Conservation (phyloP, 2,113 vertebrate species). For the Boulengeromyrus knoepffleri region DNA sequence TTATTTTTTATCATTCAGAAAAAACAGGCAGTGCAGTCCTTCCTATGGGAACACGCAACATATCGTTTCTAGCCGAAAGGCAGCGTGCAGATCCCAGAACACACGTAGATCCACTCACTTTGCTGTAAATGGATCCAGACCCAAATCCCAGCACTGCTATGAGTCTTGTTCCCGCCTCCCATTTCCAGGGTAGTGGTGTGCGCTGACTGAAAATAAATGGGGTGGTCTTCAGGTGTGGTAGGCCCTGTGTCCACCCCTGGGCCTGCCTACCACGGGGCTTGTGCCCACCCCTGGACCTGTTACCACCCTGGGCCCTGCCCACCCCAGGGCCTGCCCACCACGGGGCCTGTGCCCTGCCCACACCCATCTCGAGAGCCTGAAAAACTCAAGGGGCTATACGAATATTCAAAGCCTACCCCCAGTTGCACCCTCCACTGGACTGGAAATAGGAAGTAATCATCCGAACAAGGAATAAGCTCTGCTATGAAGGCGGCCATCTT, state of each 20-base stretch:
- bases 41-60: background rate
- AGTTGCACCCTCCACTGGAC: background rate
- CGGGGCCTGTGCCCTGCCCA: background rate
- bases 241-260: background rate
- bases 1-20: background rate
- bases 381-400: background rate
- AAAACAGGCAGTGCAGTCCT: background rate
- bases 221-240: background rate
- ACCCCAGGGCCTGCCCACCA: background rate
- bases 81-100: background rate
- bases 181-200: background rate
- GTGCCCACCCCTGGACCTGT: background rate
- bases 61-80: background rate
- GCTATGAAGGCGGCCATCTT: background rate
- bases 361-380: background rate
- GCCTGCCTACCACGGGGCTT: background rate
- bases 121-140: background rate
- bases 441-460: slow-evolving; percentile 1
- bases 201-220: background rate
- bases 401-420: background rate
- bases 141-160: background rate
- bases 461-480: background rate
- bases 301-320: background rate
- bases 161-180: background rate
- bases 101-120: background rate